phyloP scores from a whole-genome alignment of 2,797 vertebrate species.

The Microtus obscurus region DNA sequence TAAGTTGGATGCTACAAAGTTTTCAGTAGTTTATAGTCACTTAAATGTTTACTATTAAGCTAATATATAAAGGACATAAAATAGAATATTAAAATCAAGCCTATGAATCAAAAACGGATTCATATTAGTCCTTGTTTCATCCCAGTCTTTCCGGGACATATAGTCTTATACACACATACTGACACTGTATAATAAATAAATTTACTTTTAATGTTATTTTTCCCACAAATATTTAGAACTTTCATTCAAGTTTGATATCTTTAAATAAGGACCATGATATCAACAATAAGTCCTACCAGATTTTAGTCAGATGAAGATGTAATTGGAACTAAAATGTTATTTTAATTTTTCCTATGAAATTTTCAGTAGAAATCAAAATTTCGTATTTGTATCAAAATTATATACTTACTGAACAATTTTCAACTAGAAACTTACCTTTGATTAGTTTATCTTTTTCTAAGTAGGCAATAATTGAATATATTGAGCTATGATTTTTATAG shows the following conservation, averaged over 20 bases:
- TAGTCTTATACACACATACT: not conserved
- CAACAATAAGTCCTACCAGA: not conserved
- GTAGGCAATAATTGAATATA: not conserved
- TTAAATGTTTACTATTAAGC: not conserved
- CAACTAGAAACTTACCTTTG: not conserved
- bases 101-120: conserved; percentile 45
- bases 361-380: conserved; percentile 24
- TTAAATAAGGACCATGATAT: conserved; percentile 52
- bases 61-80: not conserved
- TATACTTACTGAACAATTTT: not conserved
- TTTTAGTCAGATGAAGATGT: conserved; percentile 52
- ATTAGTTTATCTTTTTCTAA: not conserved
- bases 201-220: conserved; percentile 27
- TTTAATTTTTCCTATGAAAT: conserved; percentile 38
- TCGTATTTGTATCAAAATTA: not conserved
- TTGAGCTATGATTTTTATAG: not conserved
- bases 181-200: conserved; percentile 39
- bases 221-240: conserved; percentile 48
- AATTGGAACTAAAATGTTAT: conserved; percentile 63
- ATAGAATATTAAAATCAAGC: conserved; percentile 12
- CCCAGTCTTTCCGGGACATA: not conserved
- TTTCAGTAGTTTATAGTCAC: conserved; percentile 3
- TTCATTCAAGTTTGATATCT: conserved; percentile 62
- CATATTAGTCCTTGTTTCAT: not conserved
- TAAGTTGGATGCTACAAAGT: not conserved